Evolutionary conservation across 1,140 invertebrate genomes (phyloP), one percentile per base, ranked within the genome.

Genomic region (Nasonia longicornis): DNA sequence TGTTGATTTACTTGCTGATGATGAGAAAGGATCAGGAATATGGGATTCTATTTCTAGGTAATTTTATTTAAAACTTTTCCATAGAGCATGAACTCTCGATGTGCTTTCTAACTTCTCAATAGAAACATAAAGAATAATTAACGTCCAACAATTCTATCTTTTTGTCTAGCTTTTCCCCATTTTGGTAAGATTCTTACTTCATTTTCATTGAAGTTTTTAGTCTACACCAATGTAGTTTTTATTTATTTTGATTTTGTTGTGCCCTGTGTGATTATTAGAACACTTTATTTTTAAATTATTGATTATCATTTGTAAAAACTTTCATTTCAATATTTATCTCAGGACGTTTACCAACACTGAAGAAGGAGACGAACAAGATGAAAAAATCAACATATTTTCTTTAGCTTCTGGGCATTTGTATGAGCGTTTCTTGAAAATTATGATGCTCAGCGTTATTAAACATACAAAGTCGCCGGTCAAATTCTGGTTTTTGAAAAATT

Each of bases 401-500:
- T 91, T 99, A 4, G 99, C 99, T 2, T 99, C 98, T 26, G 99
- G 99, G 58, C 99, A 99, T 92, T 91, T 99, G 67, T 99, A 99
- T 89, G 99, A 99, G 91, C 91, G 99, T 86, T 96, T 99, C 87
- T 89, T 99, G 22, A 93, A 97, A 83, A 99, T 99, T 84, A 99
- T 99, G 98, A 99, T 99, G 98, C 88, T 99, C 66, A 98, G 97
- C 81, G 96, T 99, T 0, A 91, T 99, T 71, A 99, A 99, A 88
- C 94, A 99, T 86, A 99, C 99, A 1, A 97, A 99, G 88, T 96
- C 96, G 2, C 97, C 97, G 3, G 98, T 99, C 2, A 99, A 99
- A 89, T 99, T 99, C 91, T 99, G 99, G 99, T 99, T 99, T 87
- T 91, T 99, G 31, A 99, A 99, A 89, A 99, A 99, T 92, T 99